phyloP scores from a whole-genome alignment of 2,797 vertebrate species.

The Hirundo rustica region DNA sequence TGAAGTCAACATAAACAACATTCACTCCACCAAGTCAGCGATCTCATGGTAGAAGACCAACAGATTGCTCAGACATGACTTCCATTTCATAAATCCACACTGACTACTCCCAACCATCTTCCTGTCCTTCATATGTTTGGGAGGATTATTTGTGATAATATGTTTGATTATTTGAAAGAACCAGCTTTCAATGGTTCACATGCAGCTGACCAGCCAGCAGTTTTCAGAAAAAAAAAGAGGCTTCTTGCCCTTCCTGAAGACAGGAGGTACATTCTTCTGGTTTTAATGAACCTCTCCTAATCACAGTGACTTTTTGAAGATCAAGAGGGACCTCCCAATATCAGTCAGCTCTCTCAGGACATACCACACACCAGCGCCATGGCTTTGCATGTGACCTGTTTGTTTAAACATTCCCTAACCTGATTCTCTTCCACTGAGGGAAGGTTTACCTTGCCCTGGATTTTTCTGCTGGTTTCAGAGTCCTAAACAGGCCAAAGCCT shows the following conservation, averaged over 20 bases:
- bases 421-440: background rate
- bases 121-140: background rate
- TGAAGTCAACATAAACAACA: background rate
- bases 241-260: background rate
- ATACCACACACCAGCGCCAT: background rate
- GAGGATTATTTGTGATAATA: no score
- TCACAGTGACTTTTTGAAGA: background rate
- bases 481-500: background rate
- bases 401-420: background rate
- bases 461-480: background rate
- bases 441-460: background rate
- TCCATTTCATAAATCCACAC: background rate
- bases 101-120: background rate
- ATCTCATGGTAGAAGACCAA: background rate
- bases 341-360: background rate
- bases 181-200: background rate
- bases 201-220: background rate
- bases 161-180: no score
- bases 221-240: background rate
- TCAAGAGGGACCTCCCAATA: background rate
- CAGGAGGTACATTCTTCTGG: background rate
- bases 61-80: background rate
- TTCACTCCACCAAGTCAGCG: background rate
- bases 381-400: background rate
- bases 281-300: background rate